phyloP scores from a whole-genome alignment of 2,113 vertebrate species.

The Telmatochromis brachygnathus region DNA sequence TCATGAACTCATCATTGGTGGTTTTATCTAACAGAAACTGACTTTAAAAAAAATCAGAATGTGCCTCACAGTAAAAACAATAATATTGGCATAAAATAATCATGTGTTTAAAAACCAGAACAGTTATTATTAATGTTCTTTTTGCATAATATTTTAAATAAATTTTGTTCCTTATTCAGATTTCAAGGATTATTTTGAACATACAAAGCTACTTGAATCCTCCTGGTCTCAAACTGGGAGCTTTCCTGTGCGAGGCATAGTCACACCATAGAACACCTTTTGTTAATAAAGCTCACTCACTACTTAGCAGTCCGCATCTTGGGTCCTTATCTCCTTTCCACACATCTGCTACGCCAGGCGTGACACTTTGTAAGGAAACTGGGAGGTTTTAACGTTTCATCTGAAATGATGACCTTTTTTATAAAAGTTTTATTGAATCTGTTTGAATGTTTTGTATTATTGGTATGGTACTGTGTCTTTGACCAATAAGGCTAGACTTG shows the following conservation, averaged over 20 bases:
- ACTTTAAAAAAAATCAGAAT: background rate
- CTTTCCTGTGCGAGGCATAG: background rate
- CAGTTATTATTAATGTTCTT: background rate
- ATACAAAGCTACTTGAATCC: background rate
- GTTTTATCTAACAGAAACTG: background rate
- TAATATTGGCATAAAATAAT: background rate
- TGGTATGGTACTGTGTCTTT: background rate
- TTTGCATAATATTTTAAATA: background rate
- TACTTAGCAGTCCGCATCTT: too few species aligned
- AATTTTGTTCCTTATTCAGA: background rate
- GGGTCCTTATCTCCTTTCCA: too few species aligned
- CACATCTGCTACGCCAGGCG: fast-evolving
- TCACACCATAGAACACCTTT: background rate
- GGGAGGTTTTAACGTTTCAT: background rate
- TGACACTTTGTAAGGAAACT: background rate
- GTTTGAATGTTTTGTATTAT: background rate
- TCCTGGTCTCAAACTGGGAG: background rate
- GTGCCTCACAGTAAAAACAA: background rate
- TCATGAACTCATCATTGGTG: background rate
- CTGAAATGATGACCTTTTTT: background rate
- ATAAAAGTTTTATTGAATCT: background rate
- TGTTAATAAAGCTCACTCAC: too few species aligned
- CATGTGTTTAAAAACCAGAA: background rate
- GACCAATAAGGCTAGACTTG: background rate
- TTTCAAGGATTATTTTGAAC: background rate